Evolutionary conservation across 1,140 invertebrate genomes (phyloP).

Genomic region (Cecropterus lyciades): DNA sequence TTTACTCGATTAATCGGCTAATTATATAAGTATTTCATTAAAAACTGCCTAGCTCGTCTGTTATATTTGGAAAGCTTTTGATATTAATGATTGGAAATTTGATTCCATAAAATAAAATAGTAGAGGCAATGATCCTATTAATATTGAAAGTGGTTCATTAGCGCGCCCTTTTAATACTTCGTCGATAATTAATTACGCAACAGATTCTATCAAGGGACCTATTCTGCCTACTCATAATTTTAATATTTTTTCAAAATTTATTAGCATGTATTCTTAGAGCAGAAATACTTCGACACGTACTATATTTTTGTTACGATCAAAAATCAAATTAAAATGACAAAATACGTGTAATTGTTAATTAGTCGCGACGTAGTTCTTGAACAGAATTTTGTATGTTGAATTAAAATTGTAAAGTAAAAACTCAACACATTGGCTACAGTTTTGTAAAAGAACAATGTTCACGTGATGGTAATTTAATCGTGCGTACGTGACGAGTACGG

Average conservation of each 20-base stretch:
- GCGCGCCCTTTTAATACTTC: constrained; percentile 31
- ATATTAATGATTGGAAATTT: constrained; percentile 26
- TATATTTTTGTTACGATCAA: too few species aligned
- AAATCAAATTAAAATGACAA: too few species aligned
- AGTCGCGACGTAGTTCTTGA: too few species aligned
- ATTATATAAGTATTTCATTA: constrained; percentile 12
- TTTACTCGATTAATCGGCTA: too few species aligned
- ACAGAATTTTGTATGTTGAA: too few species aligned
- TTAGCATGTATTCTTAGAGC: too few species aligned
- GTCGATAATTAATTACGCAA: constrained; percentile 16
- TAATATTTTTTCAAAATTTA: not conserved
- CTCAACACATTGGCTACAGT: not conserved
- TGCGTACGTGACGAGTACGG: constrained; percentile 26
- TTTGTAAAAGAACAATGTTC: constrained; percentile 14
- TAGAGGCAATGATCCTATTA: constrained; percentile 31
- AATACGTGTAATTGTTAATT: too few species aligned
- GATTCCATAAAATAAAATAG: constrained; percentile 28
- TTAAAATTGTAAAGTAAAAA: too few species aligned
- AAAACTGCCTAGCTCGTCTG: constrained; percentile 14
- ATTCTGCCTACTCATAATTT: constrained; percentile 6
- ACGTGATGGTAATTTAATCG: constrained; percentile 30
- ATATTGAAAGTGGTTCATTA: constrained; percentile 39
- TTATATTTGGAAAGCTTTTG: constrained; percentile 18
- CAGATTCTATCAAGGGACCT: constrained; percentile 21
- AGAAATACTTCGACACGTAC: too few species aligned